These are phyloP conservation scores for Nesogale talazaci DNA, from an alignment of 2,113 vertebrate species.

Conservation along the genomic window DNA sequence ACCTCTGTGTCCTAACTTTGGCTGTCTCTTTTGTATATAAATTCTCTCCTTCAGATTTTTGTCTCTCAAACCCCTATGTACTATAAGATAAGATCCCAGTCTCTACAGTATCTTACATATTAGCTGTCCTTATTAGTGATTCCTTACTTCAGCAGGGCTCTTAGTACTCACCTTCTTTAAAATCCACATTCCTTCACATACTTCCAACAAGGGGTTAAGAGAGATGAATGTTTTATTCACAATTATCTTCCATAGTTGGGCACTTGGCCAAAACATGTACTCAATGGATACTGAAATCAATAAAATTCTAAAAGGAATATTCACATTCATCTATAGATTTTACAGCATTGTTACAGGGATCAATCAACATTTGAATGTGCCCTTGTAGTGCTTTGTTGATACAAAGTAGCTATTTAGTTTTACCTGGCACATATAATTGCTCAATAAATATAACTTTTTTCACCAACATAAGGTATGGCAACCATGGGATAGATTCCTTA, in stretches of 20 bases:
- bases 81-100: too few species aligned
- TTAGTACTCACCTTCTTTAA: neutral
- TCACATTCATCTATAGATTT: neutral
- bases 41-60: too few species aligned
- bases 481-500: neutral
- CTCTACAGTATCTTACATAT: neutral
- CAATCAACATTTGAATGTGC: slow-evolving; percentile 16
- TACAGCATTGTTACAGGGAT: neutral
- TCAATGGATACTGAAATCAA: neutral
- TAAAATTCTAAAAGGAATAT: neutral
- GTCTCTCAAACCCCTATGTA: too few species aligned
- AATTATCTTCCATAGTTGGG: neutral
- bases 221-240: neutral
- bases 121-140: neutral
- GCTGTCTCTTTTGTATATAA: too few species aligned
- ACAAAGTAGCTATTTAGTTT: neutral
- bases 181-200: slow-evolving; percentile 6
- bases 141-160: neutral
- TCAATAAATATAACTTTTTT: neutral
- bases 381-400: neutral
- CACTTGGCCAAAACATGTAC: neutral
- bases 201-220: neutral
- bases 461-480: neutral
- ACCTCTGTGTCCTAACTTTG: too few species aligned
- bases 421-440: neutral